Evolutionary conservation across 2,113 vertebrate species (phyloP).

Genomic region (Chaetodon trifascialis): DNA sequence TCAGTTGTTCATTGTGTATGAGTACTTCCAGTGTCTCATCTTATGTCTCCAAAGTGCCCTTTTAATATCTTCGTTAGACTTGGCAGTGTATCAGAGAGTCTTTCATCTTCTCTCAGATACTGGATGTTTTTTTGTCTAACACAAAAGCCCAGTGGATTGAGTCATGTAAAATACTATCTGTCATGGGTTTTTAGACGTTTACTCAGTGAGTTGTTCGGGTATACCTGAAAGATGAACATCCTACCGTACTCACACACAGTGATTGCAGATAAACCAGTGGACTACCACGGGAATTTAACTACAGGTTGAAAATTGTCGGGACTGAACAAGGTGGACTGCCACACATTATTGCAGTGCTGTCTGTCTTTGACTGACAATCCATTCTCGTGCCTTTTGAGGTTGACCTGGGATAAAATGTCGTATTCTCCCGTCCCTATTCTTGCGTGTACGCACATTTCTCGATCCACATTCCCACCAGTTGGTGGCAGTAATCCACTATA

Average conservation of each 20-base stretch:
- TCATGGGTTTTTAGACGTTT: neutral
- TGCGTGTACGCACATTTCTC: no score
- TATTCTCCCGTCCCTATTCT: no score
- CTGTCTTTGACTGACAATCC: neutral
- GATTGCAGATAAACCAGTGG: neutral
- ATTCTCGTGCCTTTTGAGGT: neutral
- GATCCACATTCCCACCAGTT: no score
- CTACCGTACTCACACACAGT: neutral
- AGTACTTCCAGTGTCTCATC: neutral
- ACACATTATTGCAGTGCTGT: no score
- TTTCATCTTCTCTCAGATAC: neutral
- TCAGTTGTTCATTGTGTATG: neutral
- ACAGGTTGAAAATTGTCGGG: neutral
- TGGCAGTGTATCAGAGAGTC: neutral
- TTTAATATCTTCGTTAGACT: neutral
- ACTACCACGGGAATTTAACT: neutral
- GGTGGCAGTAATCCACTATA: no score
- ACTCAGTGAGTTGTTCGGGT: neutral
- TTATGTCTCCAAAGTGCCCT: neutral
- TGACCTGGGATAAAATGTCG: no score
- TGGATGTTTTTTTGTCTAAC: neutral
- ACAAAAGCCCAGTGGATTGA: neutral
- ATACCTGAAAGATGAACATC: neutral
- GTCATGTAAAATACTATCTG: neutral
- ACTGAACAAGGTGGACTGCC: neutral